Evolutionary conservation across 2,888 invertebrate species (phyloP).

Genomic region (Lumbricus terrestris): DNA sequence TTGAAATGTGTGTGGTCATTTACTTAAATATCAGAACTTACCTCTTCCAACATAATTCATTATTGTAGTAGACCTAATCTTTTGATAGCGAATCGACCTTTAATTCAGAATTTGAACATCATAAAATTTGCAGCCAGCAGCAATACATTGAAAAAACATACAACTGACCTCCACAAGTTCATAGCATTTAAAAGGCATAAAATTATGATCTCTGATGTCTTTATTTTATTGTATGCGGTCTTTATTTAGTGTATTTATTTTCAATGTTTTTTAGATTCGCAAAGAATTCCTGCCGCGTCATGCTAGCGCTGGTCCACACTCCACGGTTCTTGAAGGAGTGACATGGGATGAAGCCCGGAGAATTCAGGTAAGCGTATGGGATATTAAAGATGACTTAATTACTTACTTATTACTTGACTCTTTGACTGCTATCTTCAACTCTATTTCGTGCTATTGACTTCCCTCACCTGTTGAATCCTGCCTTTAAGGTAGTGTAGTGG

Average conservation of each 20-base stretch:
- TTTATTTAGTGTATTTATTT: background rate
- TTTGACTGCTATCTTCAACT: background rate
- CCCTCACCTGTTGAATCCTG: too few relatives aligned
- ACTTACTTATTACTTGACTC: background rate
- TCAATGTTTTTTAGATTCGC: slow-evolving; percentile 30
- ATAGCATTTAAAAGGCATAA: background rate
- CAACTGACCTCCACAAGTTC: background rate
- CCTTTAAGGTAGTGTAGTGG: too few relatives aligned
- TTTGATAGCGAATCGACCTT: background rate
- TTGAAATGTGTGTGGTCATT: background rate
- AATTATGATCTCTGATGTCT: background rate
- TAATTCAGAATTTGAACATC: background rate
- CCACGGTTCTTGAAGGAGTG: slow-evolving; percentile 93
- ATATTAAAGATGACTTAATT: background rate
- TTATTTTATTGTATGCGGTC: background rate
- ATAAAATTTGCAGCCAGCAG: background rate
- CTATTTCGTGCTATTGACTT: too few relatives aligned
- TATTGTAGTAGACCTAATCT: background rate
- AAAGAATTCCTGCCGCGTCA: slow-evolving; percentile 72
- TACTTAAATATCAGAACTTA: background rate
- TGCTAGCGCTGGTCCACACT: slow-evolving; percentile 95
- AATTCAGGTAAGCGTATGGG: slow-evolving; percentile 45
- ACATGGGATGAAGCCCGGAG: slow-evolving; percentile 92
- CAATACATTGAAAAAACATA: background rate
- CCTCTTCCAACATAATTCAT: background rate